A percentile compares a stretch with the other conserved stretches of the same genome.
Conservation (phyloP, 2,113 vertebrate genomes). For the Daphoenositta chrysoptera region DNA sequence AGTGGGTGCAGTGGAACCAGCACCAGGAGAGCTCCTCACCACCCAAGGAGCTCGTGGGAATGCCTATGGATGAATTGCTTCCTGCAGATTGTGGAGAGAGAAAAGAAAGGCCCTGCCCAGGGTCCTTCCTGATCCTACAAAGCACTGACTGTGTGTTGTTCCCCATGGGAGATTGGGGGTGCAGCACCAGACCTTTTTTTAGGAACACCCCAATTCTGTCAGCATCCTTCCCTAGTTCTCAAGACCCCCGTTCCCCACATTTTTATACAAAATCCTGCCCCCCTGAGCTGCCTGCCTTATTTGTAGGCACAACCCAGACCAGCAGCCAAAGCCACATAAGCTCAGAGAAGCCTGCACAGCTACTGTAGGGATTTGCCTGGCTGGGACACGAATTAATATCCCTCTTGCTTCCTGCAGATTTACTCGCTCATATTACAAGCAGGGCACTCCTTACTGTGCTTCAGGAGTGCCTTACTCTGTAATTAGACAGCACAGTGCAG, state of each 20-base stretch:
- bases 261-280: background rate
- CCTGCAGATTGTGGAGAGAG: too few species aligned
- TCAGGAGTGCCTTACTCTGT: background rate
- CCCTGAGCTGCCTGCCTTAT: background rate
- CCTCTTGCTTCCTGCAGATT: background rate
- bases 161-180: background rate
- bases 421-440: background rate
- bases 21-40: background rate
- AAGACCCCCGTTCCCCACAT: fast-evolving
- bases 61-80: fast-evolving
- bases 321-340: background rate
- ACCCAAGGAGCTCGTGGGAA: background rate
- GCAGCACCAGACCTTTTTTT: background rate
- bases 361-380: background rate
- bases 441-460: background rate
- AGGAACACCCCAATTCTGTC: background rate
- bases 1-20: background rate
- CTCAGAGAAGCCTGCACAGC: background rate
- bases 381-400: background rate
- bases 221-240: background rate
- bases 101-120: background rate
- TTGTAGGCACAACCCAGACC: background rate
- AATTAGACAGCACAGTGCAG: background rate
- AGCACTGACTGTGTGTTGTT: fast-evolving
- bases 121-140: background rate